These are phyloP conservation scores for Drosophila mimica DNA, from an alignment of 2,888 invertebrate species.

Conservation along the genomic window DNA sequence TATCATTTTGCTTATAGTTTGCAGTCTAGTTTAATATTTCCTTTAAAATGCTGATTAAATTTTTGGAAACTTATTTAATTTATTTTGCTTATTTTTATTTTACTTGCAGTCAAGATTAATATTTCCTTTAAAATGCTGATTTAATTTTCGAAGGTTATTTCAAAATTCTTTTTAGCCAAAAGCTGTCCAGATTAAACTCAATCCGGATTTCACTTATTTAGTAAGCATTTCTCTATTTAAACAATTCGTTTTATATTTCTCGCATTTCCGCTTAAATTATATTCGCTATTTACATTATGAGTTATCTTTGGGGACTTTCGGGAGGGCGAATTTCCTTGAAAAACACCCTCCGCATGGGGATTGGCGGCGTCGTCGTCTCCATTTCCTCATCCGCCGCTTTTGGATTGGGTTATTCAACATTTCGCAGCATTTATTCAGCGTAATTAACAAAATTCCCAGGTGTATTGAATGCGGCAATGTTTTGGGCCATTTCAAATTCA, in stretches of 20 bases:
- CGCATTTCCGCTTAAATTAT: background rate
- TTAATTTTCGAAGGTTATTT: background rate
- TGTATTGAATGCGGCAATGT: constrained; percentile 56
- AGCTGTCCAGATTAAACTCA: background rate
- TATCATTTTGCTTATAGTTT: background rate
- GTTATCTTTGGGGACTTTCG: constrained; percentile 23
- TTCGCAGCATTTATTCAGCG: constrained; percentile 73
- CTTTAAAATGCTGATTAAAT: background rate
- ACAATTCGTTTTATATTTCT: background rate
- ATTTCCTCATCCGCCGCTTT: background rate
- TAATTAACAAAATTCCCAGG: constrained; percentile 78
- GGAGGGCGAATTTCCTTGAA: background rate
- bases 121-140: background rate
- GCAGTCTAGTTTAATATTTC: background rate
- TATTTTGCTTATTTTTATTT: background rate
- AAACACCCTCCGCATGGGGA: background rate
- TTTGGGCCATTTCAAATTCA: constrained; percentile 68
- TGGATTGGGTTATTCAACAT: constrained; percentile 36
- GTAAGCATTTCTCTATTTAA: background rate
- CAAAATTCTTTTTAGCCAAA: background rate
- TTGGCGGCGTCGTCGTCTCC: background rate
- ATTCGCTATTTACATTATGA: constrained; percentile 49
- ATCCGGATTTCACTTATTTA: background rate
- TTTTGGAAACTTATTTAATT: background rate
- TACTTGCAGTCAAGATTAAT: background rate